Evolutionary conservation across 2,888 invertebrate species (phyloP).

Genomic region (Halocaridina rubra): DNA sequence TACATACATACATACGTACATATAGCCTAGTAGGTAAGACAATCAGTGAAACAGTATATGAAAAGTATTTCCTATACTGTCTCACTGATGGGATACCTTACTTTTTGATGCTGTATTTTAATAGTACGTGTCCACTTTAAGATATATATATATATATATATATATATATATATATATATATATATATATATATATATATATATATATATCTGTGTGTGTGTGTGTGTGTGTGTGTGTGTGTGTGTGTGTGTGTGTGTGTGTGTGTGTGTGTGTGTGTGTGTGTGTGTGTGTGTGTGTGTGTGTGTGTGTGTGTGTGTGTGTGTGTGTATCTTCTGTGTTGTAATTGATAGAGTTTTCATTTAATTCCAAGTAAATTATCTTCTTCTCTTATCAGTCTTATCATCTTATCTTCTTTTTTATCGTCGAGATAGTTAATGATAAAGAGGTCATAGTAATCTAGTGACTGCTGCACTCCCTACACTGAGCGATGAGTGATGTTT

Average conservation of each 20-base stretch:
- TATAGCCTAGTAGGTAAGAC: not conserved
- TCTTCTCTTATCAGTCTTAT: not conserved
- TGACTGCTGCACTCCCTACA: not conserved
- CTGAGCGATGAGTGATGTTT: not conserved
- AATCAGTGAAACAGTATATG: not conserved
- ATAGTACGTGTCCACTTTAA: too few species aligned
- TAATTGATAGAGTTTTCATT: not conserved
- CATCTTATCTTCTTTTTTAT: not conserved
- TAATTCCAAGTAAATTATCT: not conserved
- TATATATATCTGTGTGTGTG: too few species aligned
- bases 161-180: too few species aligned
- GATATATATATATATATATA: too few species aligned
- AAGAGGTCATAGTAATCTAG: too few species aligned
- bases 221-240: not conserved
- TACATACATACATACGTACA: not conserved
- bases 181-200: not conserved
- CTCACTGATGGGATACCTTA: not conserved
- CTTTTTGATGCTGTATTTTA: too few species aligned
- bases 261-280: conserved; percentile 5
- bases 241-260: not conserved
- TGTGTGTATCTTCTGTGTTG: not conserved
- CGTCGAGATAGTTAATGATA: too few species aligned
- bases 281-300: conserved; percentile 5
- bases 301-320: conserved; percentile 8
- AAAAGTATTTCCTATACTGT: not conserved